phyloP scores from a whole-genome alignment of 2,888 invertebrate species.

The Tenthredo mesomela region DNA sequence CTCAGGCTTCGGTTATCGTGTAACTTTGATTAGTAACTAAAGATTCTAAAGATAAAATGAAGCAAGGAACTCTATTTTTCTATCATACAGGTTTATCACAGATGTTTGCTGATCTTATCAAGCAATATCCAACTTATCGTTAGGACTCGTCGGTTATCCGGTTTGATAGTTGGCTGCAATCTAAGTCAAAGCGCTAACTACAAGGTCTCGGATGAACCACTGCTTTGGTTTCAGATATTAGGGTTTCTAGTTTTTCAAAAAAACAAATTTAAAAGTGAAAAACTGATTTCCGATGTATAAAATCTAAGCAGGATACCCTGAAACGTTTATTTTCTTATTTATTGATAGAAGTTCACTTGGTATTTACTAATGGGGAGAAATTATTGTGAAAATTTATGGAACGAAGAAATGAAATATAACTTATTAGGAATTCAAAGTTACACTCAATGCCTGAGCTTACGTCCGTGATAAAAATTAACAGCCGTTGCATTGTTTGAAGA shows the following conservation, averaged over 20 bases:
- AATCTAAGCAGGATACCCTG: too few species aligned
- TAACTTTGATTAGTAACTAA: constrained; percentile 54
- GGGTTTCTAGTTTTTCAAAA: neutral
- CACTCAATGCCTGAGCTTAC: neutral
- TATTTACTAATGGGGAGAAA: neutral
- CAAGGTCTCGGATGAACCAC: neutral
- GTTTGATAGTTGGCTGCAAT: neutral
- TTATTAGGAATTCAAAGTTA: constrained; percentile 42
- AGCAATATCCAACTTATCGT: neutral
- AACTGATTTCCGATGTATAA: too few species aligned
- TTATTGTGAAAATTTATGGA: neutral
- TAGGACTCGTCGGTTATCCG: neutral
- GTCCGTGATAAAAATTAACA: constrained; percentile 38
- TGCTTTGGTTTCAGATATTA: neutral
- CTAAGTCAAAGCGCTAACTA: neutral
- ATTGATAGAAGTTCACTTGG: neutral
- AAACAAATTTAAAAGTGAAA: neutral
- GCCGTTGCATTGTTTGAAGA: constrained; percentile 77
- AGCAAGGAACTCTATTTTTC: neutral
- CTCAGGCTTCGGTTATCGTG: constrained; percentile 53
- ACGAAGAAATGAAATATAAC: constrained; percentile 14
- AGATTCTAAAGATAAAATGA: neutral
- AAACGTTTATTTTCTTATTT: neutral
- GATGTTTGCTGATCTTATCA: neutral
- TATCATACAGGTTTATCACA: neutral